Evolutionary conservation across 2,888 invertebrate genomes (phyloP), one percentile per base, ranked within the genome.

Genomic region (Lithophane ornitopus): DNA sequence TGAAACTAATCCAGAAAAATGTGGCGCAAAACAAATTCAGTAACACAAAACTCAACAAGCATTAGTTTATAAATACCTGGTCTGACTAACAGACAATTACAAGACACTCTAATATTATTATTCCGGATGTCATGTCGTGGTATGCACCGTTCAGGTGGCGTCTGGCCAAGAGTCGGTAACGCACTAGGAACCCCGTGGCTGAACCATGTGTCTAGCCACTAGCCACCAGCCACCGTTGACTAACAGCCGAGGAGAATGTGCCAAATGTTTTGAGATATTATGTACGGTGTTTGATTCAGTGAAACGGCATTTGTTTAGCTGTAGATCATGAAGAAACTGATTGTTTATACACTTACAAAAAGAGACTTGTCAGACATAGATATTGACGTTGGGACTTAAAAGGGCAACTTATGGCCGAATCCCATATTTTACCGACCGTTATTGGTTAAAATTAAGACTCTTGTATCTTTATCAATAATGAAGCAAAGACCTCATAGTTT

Each of bases 111-210:
- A 63, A 73, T 67, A 80, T 81, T 81, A 77, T 76, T 63, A 80
- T 77, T 78, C 82, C 88, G 86, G 86, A 88, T 86, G 86, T 84
- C 86, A 62, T 49, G 0, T 59, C 49, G 63, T 77, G 86, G 84
- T 76, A 84, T 87, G 81, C 80, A 84, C 70, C 49, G 44, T 46
- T 56, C 44, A 54, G 52, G 44, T 86, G 86, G 86, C 88, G 73
- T 39, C 22, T 54, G 28, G 86, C 86, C 86, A 86, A 84, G 62
- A 72, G 39, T 65, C 44, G 58, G 70, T 71, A 72, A 70, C 72
- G 70, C 76, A 74, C 76, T 62, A 82, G 69, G 85, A 62, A 66
- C 69, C 73, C 82, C 74, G 84, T 83, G 80, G 78, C 68, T 59
- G 14, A 14, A 63, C 63, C 85, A 82, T 85, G 78, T 85, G 83